Evolutionary conservation across 2,888 invertebrate genomes (phyloP).

Genomic region (Sesia apiformis): DNA sequence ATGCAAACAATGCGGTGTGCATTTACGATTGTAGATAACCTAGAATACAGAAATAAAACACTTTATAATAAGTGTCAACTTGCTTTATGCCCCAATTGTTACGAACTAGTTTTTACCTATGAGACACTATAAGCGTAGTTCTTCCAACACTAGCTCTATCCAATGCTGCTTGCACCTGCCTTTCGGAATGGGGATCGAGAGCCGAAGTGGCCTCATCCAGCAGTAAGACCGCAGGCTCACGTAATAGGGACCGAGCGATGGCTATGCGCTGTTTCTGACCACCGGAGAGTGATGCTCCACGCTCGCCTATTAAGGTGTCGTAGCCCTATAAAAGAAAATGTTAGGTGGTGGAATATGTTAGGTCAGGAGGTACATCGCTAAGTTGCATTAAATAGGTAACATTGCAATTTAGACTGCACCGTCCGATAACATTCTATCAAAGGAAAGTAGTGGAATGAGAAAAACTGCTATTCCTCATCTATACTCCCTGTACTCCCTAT

Average conservation of each 20-base stretch:
- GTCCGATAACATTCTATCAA: no score
- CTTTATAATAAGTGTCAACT: no score
- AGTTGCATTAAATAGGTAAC: no score
- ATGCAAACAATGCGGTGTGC: constrained; percentile 82
- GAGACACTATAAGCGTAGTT: constrained; percentile 83
- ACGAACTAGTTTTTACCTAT: constrained; percentile 44
- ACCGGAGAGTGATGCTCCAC: constrained; percentile 86
- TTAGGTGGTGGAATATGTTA: no score
- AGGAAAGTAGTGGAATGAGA: no score
- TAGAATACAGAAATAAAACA: constrained; percentile 25
- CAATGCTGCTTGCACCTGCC: constrained; percentile 85
- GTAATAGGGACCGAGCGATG: constrained; percentile 85
- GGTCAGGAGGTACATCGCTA: no score
- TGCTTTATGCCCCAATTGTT: neutral
- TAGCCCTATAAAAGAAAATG: constrained; percentile 69
- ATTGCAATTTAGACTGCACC: no score
- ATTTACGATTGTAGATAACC: constrained; percentile 81
- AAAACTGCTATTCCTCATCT: no score
- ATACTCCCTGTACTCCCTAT: no score
- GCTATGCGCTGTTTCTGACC: constrained; percentile 91
- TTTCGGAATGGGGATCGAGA: constrained; percentile 85
- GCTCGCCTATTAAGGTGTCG: constrained; percentile 85
- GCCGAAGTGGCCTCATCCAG: constrained; percentile 91
- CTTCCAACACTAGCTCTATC: constrained; percentile 82
- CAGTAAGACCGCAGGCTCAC: constrained; percentile 82